These are phyloP conservation scores for Scomber japonicus DNA, from an alignment of 2,113 vertebrate genomes.

Conservation along the genomic window DNA sequence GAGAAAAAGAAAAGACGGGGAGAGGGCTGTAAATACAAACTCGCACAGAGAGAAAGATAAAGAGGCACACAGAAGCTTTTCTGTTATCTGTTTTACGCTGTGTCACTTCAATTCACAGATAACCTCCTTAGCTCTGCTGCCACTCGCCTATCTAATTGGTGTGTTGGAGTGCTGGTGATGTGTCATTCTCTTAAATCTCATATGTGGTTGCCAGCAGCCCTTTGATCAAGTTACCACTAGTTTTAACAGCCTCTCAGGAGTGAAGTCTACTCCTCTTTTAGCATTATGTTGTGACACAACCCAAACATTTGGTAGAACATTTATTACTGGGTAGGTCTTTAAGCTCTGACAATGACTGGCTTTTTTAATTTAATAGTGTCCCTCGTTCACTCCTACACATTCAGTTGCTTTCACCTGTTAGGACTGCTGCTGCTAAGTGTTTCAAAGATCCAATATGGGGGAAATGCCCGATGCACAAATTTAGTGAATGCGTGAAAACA, in stretches of 20 bases:
- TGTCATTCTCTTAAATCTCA: constrained; percentile 65
- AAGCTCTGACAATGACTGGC: neutral
- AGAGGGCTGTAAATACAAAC: constrained; percentile 23
- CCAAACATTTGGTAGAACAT: constrained; percentile 33
- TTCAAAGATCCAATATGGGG: neutral
- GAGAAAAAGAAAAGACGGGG: neutral
- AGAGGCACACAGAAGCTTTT: constrained; percentile 25
- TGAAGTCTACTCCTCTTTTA: constrained; percentile 22
- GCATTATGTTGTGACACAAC: constrained; percentile 31
- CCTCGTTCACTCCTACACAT: constrained; percentile 8
- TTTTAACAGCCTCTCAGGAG: constrained; percentile 48
- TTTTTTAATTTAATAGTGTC: neutral
- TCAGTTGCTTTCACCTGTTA: constrained; percentile 2
- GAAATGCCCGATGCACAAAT: neutral
- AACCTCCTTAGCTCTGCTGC: constrained; percentile 47
- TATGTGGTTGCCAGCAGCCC: constrained; percentile 43
- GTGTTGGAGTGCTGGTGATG: constrained; percentile 43
- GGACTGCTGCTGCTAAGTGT: neutral
- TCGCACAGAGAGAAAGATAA: neutral
- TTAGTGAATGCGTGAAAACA: neutral
- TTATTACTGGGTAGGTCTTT: constrained; percentile 13
- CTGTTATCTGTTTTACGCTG: constrained; percentile 42
- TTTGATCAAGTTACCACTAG: constrained; percentile 71
- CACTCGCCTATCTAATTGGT: constrained; percentile 61
- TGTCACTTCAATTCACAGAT: constrained; percentile 63